Percentiles rank a stretch among this genome's conserved stretches.
These are phyloP conservation scores for Oreonectes daqikongensis DNA, from an alignment of 2,797 vertebrate species.

Conservation along the genomic window DNA sequence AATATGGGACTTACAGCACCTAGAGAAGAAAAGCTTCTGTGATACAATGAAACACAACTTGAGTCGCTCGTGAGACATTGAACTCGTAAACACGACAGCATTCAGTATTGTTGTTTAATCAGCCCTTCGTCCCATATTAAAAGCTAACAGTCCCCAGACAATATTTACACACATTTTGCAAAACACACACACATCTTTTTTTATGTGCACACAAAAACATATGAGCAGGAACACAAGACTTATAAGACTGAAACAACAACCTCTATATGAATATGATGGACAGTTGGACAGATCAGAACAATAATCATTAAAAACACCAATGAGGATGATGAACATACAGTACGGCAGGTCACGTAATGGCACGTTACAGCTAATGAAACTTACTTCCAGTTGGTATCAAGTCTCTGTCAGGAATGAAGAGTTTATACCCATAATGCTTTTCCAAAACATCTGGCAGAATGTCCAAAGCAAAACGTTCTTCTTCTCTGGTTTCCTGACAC, in stretches of 20 bases:
- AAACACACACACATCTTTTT: background rate
- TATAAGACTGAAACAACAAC: background rate
- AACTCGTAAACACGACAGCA: background rate
- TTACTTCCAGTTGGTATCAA: slow-evolving; percentile 99
- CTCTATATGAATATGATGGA: background rate
- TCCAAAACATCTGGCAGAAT: slow-evolving; percentile 89
- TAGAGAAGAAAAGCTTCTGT: background rate
- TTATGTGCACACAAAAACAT: background rate
- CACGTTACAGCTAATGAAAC: slow-evolving; percentile 65
- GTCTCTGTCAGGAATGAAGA: slow-evolving; percentile 91
- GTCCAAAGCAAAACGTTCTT: slow-evolving; percentile 88
- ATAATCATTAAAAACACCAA: too few species aligned
- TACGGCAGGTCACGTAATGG: background rate
- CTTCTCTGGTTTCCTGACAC: slow-evolving; percentile 86
- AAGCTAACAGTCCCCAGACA: slow-evolving; percentile 60
- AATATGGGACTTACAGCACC: slow-evolving; percentile 72
- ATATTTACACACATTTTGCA: background rate
- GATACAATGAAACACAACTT: background rate
- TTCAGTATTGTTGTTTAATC: slow-evolving; percentile 9
- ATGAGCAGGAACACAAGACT: background rate
- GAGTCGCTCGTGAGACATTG: background rate
- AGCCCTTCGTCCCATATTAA: slow-evolving; percentile 73
- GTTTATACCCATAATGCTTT: slow-evolving; percentile 89
- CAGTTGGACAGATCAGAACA: background rate
- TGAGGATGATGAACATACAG: background rate